A percentile compares a stretch with the other conserved stretches of the same genome.
Evolutionary conservation across 1,140 invertebrate genomes (phyloP).

Genomic region (Coboldia fuscipes): DNA sequence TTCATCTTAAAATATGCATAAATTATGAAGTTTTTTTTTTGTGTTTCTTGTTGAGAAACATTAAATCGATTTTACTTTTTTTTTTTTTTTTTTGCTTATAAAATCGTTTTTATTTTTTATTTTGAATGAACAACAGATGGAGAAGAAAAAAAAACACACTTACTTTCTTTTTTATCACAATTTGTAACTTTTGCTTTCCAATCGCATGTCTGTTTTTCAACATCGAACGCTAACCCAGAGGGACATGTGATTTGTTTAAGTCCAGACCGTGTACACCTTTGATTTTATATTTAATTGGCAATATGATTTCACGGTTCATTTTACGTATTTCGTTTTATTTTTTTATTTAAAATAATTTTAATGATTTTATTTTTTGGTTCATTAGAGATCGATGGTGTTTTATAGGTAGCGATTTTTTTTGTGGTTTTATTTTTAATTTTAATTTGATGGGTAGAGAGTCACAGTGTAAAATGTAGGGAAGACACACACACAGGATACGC

Average conservation of each 20-base stretch:
- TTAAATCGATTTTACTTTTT: too few relatives aligned
- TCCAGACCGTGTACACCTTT: conserved; percentile 78
- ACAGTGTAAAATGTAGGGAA: conserved; percentile 7
- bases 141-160: too few relatives aligned
- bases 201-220: conserved; percentile 92
- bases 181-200: conserved; percentile 92
- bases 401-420: not conserved
- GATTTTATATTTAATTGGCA: conserved; percentile 9
- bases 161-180: conserved; percentile 90
- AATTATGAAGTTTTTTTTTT: conserved; percentile 1
- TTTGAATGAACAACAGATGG: too few relatives aligned
- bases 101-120: conserved; percentile 2
- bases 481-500: conserved; percentile 5
- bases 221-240: conserved; percentile 85
- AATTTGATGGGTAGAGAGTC: conserved; percentile 7
- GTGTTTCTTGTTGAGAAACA: too few relatives aligned
- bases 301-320: conserved; percentile 7
- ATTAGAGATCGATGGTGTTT: conserved; percentile 9
- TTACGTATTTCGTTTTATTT: conserved; percentile 2
- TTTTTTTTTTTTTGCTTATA: conserved; percentile 5
- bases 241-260: conserved; percentile 87
- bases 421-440: not conserved
- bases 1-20: too few relatives aligned
- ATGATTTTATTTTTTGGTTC: conserved; percentile 8
- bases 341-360: conserved; percentile 2